Evolutionary conservation across 64 coral and sea anemone genomes (phyloP), one percentile per base, ranked within the genome.

Genomic region (Pocillopora verrucosa): DNA sequence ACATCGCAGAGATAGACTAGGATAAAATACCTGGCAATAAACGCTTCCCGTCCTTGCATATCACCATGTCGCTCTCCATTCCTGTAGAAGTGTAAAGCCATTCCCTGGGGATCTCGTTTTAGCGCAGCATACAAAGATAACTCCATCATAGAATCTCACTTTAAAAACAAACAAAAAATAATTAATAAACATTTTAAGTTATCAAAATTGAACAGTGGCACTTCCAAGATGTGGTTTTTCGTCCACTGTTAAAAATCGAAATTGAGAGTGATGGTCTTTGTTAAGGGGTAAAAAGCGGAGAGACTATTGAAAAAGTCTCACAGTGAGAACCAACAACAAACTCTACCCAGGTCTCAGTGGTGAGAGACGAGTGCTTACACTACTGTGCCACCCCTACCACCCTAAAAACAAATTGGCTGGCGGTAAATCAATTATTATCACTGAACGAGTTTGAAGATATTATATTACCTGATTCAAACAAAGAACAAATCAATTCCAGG

Each of bases 131-230:
- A 90, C 76, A 99, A 75, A 84, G 88, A 80, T 37, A 99, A 37
- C 59, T n/a, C 97, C 97, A 58, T 99, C 97, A n/a, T 89, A 95
- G 89, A 95, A 99, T 36, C 84, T 88, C 26, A 99, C 97, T 99
- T 59, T 3, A 90, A 84, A n/a, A 41, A 80, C 92, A 34, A 57
- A 72, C 10, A 80, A 14, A 30, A 58, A 35, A 6, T 1, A 19
- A 2, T 19, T 41, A 76, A 76, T 57, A 45, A 15, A 58, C 19
- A n/a, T 70, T 68, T 30, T 0, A 30, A 30, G 30, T 0, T 30
- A 0, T 30, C 30, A 0, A 30, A 30, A 30, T 30, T 30, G 0
- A 30, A 30, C 30, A 30, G 30, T 0, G 30, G 30, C 30, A 30
- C 30, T 30, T 30, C 30, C 30, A 30, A 30, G 30, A 30, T 30